Conservation (phyloP, 2,888 invertebrate genomes). For the Scotopteryx bipunctaria region DNA sequence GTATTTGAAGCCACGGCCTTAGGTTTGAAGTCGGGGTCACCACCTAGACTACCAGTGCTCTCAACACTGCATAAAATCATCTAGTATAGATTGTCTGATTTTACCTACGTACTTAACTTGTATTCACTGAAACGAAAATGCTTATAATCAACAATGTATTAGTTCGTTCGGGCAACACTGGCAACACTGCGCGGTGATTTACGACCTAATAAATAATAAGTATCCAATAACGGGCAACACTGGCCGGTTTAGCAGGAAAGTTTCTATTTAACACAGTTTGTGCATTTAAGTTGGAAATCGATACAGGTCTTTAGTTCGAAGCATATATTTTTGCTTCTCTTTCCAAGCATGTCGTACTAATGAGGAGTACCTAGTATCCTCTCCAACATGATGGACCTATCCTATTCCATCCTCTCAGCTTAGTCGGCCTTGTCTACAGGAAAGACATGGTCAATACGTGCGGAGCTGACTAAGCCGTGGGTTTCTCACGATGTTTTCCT, state of each 20-base stretch:
- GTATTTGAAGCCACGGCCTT: no score
- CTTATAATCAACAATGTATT: slow-evolving; percentile 39
- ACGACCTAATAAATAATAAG: slow-evolving; percentile 42
- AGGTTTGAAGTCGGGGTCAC: no score
- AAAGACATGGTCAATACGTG: no score
- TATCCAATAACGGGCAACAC: slow-evolving; percentile 41
- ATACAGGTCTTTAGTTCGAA: slow-evolving; percentile 7
- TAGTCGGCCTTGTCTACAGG: no score
- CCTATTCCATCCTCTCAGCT: no score
- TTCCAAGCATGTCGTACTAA: no score
- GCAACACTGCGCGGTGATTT: slow-evolving; percentile 39
- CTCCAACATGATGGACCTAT: no score
- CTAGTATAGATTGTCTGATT: not conserved
- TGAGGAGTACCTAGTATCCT: no score
- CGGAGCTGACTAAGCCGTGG: no score
- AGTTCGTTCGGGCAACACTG: slow-evolving; percentile 33
- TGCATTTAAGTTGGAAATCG: slow-evolving; percentile 22
- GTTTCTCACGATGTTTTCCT: no score
- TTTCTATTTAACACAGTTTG: slow-evolving; percentile 35
- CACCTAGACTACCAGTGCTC: no score
- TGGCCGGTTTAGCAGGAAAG: slow-evolving; percentile 32
- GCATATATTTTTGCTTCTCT: slow-evolving; percentile 12
- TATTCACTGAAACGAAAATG: slow-evolving; percentile 18
- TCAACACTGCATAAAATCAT: no score
- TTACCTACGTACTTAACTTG: not conserved